Evolutionary conservation across 1,140 invertebrate genomes (phyloP).

Genomic region (Drosophila setifemur): DNA sequence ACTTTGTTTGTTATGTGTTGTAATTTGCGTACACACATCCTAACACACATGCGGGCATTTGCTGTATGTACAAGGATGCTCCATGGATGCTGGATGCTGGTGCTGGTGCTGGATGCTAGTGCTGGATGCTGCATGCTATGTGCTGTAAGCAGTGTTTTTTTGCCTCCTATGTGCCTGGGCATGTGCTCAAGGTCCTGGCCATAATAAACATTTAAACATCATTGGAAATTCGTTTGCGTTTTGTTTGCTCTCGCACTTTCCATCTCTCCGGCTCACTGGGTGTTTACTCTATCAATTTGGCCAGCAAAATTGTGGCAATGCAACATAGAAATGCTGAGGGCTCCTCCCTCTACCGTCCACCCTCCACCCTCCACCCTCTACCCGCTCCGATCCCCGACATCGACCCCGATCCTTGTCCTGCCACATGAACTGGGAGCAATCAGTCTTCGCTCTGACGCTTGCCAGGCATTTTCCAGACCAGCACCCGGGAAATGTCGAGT

Average conservation of each 20-base stretch:
- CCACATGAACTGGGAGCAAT: constrained; percentile 15
- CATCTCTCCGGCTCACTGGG: background rate
- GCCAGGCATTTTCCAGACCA: too few relatives aligned
- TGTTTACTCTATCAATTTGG: constrained; percentile 67
- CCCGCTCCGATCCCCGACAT: background rate
- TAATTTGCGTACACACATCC: constrained; percentile 70
- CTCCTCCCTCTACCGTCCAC: too few relatives aligned
- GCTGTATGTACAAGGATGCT: too few relatives aligned
- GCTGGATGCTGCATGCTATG: background rate
- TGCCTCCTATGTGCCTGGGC: background rate
- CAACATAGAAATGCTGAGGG: constrained; percentile 47
- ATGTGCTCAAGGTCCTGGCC: constrained; percentile 33
- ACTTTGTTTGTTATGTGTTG: constrained; percentile 70
- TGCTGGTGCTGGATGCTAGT: too few relatives aligned
- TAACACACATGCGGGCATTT: too few relatives aligned
- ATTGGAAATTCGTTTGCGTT: constrained; percentile 64
- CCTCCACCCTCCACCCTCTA: too few relatives aligned
- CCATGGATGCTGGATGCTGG: background rate
- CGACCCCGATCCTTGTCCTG: background rate
- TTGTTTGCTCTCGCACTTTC: constrained; percentile 16
- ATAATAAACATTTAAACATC: constrained; percentile 70
- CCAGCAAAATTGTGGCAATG: constrained; percentile 47
- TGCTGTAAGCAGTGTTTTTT: too few relatives aligned
- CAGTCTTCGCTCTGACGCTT: constrained; percentile 9
- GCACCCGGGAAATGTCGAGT: too few relatives aligned